Conservation (phyloP, 2,888 invertebrate genomes). For the Cylindroiulus punctatus region DNA sequence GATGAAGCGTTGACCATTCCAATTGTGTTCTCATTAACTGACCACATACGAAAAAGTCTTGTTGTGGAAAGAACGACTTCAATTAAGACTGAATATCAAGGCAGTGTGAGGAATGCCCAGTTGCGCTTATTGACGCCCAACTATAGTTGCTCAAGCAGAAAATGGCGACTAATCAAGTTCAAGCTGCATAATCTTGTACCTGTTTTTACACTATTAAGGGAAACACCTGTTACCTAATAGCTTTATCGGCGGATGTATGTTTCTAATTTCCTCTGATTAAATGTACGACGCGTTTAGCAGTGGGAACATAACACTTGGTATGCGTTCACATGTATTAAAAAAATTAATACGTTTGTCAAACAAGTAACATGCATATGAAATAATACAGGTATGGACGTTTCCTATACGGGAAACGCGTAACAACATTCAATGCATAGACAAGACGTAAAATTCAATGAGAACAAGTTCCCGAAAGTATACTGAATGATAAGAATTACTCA, state of each 20-base stretch:
- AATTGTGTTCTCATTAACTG: slow-evolving; percentile 29
- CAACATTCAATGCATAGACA: no score
- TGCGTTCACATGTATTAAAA: no score
- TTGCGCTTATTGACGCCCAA: background rate
- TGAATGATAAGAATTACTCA: no score
- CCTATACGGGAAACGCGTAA: no score
- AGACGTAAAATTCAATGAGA: no score
- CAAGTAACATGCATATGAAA: no score
- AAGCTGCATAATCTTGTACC: slow-evolving; percentile 2
- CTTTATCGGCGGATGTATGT: background rate
- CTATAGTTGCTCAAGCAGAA: background rate
- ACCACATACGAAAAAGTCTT: slow-evolving; percentile 3
- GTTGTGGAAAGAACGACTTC: background rate
- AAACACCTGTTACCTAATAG: slow-evolving; percentile 32
- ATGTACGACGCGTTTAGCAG: background rate
- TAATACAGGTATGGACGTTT: no score
- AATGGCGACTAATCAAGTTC: slow-evolving; percentile 26
- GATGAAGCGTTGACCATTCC: slow-evolving; percentile 27
- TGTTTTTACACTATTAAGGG: slow-evolving; percentile 20
- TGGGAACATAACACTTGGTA: no score
- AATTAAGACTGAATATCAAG: slow-evolving; percentile 22
- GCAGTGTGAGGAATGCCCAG: background rate
- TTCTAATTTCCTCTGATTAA: slow-evolving; percentile 8
- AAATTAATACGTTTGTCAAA: no score
- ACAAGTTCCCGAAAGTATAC: no score